These are phyloP conservation scores for Homalodisca vitripennis DNA, from an alignment of 1,140 invertebrate genomes.

Conservation along the genomic window DNA sequence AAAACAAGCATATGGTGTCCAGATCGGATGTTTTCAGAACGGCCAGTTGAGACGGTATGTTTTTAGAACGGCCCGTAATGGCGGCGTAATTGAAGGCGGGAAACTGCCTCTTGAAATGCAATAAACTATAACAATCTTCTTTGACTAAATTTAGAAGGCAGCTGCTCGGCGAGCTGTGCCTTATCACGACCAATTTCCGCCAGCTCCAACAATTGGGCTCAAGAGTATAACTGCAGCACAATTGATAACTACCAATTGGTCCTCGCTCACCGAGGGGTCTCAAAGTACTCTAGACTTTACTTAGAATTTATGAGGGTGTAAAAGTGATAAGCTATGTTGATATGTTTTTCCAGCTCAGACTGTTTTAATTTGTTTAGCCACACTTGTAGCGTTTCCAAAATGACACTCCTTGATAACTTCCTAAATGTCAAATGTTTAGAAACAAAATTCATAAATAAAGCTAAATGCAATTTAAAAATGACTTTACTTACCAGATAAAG, in stretches of 20 bases:
- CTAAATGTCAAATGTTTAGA: too few relatives aligned
- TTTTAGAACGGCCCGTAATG: not conserved
- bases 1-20: not conserved
- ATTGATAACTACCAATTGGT: conserved; percentile 22
- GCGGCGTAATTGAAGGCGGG: conserved; percentile 18
- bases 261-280: too few relatives aligned
- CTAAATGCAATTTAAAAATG: too few relatives aligned
- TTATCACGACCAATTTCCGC: conserved; percentile 22
- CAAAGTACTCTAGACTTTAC: too few relatives aligned
- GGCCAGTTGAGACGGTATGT: not conserved
- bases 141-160: conserved; percentile 29
- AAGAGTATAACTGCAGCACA: conserved; percentile 17
- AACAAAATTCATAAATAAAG: too few relatives aligned
- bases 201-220: conserved; percentile 21
- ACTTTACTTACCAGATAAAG: conserved; percentile 16
- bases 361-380: too few relatives aligned
- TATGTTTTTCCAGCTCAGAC: too few relatives aligned
- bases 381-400: too few relatives aligned
- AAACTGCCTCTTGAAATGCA: conserved; percentile 27
- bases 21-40: not conserved
- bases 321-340: too few relatives aligned
- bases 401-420: too few relatives aligned
- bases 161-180: conserved; percentile 5
- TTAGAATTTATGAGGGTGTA: too few relatives aligned
- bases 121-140: conserved; percentile 28